phyloP scores from a whole-genome alignment of 2,113 vertebrate species.

The Rynchops niger region DNA sequence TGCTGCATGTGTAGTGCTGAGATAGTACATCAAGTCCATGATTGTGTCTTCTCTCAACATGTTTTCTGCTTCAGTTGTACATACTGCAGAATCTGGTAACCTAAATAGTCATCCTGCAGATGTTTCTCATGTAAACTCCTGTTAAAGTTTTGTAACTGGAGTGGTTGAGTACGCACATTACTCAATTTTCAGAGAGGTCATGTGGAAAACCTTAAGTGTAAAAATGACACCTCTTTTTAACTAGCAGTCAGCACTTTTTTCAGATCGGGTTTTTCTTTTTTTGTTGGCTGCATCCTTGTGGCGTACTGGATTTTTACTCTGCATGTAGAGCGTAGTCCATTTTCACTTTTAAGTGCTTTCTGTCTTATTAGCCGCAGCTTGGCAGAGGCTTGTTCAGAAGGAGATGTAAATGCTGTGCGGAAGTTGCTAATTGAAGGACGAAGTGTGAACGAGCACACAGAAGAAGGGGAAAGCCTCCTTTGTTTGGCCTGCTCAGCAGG shows the following conservation, averaged over 20 bases:
- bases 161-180: rapidly evolving
- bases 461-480: slow-evolving; percentile 97
- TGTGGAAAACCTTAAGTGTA: neutral
- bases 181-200: neutral
- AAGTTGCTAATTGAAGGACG: slow-evolving; percentile 97
- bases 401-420: slow-evolving; percentile 96
- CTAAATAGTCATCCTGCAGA: neutral
- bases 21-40: rapidly evolving
- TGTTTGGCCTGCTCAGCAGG: slow-evolving; percentile 98
- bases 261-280: neutral
- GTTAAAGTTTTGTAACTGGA: neutral
- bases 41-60: rapidly evolving
- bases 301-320: neutral
- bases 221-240: neutral
- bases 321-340: rapidly evolving
- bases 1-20: neutral
- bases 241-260: neutral
- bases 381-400: slow-evolving; percentile 98
- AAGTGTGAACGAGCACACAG: slow-evolving; percentile 98
- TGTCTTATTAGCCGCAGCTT: slow-evolving; percentile 89
- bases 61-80: neutral
- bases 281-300: neutral
- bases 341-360: neutral
- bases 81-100: neutral
- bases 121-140: neutral